These are phyloP conservation scores for Scomber japonicus DNA, from an alignment of 2,113 vertebrate genomes.

Conservation along the genomic window DNA sequence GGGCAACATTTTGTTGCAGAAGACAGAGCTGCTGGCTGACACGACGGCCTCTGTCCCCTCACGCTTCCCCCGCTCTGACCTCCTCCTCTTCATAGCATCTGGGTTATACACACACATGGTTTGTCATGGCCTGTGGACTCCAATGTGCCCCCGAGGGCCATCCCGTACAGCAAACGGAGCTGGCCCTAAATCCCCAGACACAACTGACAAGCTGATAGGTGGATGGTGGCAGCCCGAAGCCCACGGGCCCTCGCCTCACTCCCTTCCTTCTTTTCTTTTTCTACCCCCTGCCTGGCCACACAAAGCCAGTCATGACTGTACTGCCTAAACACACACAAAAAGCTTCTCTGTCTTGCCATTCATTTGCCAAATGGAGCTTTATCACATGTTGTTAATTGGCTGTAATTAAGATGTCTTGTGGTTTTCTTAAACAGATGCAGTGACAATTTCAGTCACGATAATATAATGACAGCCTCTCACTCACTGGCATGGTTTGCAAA, in stretches of 20 bases:
- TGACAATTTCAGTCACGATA: slow-evolving; percentile 38
- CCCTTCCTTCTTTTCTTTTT: slow-evolving; percentile 26
- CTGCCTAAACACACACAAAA: slow-evolving; percentile 39
- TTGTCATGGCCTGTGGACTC: slow-evolving; percentile 65
- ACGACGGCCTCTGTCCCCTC: slow-evolving; percentile 25
- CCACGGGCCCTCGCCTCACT: not conserved
- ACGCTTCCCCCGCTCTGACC: slow-evolving; percentile 62
- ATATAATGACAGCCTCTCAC: slow-evolving; percentile 28
- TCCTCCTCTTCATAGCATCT: slow-evolving; percentile 77
- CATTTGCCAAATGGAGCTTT: slow-evolving; percentile 58
- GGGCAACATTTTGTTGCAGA: slow-evolving; percentile 65
- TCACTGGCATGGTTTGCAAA: slow-evolving; percentile 15
- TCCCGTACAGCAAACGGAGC: slow-evolving; percentile 39
- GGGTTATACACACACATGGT: slow-evolving; percentile 72
- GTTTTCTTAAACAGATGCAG: slow-evolving; percentile 60
- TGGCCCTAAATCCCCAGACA: slow-evolving; percentile 55
- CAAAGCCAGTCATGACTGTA: slow-evolving; percentile 66
- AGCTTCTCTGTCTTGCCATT: slow-evolving; percentile 53
- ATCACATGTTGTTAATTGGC: slow-evolving; percentile 73
- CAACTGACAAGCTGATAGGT: slow-evolving; percentile 55
- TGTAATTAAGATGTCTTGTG: slow-evolving; percentile 66
- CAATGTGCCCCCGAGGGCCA: slow-evolving; percentile 39
- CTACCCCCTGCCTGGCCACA: slow-evolving; percentile 46
- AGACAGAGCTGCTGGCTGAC: slow-evolving; percentile 60
- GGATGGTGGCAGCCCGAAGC: slow-evolving; percentile 56